Base-by-base conservation (phyloP, 2,888 invertebrate species). In the Gryllus longicercus region DNA sequence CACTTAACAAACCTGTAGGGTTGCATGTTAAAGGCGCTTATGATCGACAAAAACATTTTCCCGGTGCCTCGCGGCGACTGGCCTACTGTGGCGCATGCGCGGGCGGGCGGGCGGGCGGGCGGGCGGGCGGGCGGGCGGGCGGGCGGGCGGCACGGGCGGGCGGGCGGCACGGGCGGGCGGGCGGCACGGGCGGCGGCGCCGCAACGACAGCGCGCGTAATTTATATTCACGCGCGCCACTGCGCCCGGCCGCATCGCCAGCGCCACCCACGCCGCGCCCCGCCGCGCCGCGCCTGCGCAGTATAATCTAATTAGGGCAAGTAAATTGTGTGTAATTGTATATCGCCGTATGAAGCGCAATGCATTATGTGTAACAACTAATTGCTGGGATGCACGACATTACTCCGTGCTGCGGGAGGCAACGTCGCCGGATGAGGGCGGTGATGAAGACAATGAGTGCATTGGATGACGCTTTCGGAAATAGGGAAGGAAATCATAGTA, bases 181-280 rank as follows among this genome's bases (percentile, higher is more conserved):
- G n/a, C n/a, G n/a, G n/a, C n/a, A 16, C 63, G n/a, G 14, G 21
- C 21, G 21, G 11, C 16, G 14, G 63, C 63, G 63, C 2, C 63
- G 63, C 63, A 63, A 63, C n/a, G 63, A 63, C 63, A 63, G 63
- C 63, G 63, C 63, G 63, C 63, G 63, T 63, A 63, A 63, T 63
- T 63, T 63, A 63, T 16, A 63, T n/a, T 63, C 63, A 63, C 63
- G 63, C 63, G 63, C 63, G 16, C 63, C 12, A 63, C 63, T 63
- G 63, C 63, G n/a, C 63, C 14, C 63, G 63, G 16, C 63, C n/a
- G 63, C 63, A 4, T n/a, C n/a, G 63, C n/a, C 14, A 18, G 4
- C 63, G 14, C 63, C 5, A 3, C 63, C 14, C 2, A 5, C 14
- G 2, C 14, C 16, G 16, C 63, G 63, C 18, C 63, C 2, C 14